Evolutionary conservation across 2,797 vertebrate genomes (phyloP).

Genomic region (Neostethus bicornis): DNA sequence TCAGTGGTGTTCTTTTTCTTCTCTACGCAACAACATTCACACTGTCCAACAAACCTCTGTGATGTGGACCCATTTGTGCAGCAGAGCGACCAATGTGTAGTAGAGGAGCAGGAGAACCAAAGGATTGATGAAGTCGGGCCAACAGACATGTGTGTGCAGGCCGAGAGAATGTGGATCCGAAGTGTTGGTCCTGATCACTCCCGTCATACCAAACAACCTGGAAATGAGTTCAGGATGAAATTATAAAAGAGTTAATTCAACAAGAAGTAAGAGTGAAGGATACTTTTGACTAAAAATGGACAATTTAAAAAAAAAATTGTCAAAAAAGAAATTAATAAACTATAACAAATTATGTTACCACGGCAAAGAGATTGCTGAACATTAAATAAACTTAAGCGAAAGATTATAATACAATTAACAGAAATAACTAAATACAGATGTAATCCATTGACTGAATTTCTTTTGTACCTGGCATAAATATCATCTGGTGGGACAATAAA

Average conservation of each 20-base stretch:
- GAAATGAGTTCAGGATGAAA: not conserved
- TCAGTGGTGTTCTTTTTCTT: not conserved
- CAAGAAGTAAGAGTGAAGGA: too few relatives aligned
- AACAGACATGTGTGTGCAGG: conserved; percentile 74
- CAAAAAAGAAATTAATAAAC: too few relatives aligned
- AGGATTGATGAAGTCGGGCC: conserved; percentile 83
- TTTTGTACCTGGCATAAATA: conserved; percentile 77
- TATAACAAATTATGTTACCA: too few relatives aligned
- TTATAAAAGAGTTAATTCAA: not conserved
- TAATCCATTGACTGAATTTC: not conserved
- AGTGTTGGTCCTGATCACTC: conserved; percentile 76
- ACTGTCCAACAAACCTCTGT: conserved; percentile 49
- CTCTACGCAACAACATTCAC: not conserved
- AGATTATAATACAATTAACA: not conserved
- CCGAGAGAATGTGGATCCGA: conserved; percentile 72
- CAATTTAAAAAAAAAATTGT: not conserved
- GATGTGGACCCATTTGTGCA: conserved; percentile 76
- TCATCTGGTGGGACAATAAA: conserved; percentile 78
- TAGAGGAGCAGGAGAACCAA: conserved; percentile 83
- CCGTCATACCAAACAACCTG: conserved; percentile 85
- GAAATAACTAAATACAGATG: too few relatives aligned
- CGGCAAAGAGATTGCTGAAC: not conserved
- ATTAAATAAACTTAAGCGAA: not conserved
- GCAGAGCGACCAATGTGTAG: conserved; percentile 78
- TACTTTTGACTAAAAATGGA: too few relatives aligned